Conservation (phyloP, 1,140 invertebrate species). For the Asobara japonica region DNA sequence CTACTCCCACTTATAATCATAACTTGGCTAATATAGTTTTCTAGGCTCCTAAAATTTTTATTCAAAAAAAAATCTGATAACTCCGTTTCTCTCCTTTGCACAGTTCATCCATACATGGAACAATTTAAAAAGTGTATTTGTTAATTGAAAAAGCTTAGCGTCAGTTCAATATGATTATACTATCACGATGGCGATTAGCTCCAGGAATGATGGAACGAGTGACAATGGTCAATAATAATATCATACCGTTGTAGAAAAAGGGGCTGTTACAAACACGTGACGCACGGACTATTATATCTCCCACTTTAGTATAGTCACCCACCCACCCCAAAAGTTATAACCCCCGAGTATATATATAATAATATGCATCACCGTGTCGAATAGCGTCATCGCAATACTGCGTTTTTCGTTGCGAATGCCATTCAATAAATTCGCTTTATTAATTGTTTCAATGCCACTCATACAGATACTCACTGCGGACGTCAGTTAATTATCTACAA, state of each 20-base stretch:
- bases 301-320: constrained; percentile 41
- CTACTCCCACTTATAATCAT: too few relatives aligned
- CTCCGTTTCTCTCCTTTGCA: too few relatives aligned
- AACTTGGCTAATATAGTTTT: too few relatives aligned
- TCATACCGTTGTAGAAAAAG: constrained; percentile 60
- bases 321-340: neutral
- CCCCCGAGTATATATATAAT: neutral
- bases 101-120: too few relatives aligned
- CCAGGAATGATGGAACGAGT: constrained; percentile 20
- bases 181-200: neutral
- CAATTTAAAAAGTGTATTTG: too few relatives aligned
- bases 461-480: too few relatives aligned
- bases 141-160: too few relatives aligned
- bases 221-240: constrained; percentile 27
- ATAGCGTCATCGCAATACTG: neutral
- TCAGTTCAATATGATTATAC: neutral
- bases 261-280: constrained; percentile 63
- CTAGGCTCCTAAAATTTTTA: too few relatives aligned
- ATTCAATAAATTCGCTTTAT: neutral
- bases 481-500: too few relatives aligned
- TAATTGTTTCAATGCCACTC: too few relatives aligned
- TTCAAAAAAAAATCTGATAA: too few relatives aligned
- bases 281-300: constrained; percentile 59
- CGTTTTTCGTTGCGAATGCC: neutral
- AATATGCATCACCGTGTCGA: neutral